Conservation (phyloP, 2,888 invertebrate genomes). For the Meloe dianella region DNA sequence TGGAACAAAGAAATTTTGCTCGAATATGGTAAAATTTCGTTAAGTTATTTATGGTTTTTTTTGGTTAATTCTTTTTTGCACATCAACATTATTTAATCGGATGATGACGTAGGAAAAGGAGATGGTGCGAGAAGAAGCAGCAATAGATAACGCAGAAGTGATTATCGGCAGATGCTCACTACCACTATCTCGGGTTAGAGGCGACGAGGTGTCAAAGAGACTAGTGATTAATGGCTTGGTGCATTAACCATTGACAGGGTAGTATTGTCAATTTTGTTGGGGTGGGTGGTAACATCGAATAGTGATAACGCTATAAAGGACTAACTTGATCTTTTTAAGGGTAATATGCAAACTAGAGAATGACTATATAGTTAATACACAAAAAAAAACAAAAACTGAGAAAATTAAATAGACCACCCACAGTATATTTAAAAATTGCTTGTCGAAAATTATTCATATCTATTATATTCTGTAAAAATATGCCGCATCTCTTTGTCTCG, state of each 20-base stretch:
- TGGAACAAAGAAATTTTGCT: neutral
- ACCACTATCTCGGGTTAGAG: slow-evolving; percentile 49
- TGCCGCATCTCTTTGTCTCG: neutral
- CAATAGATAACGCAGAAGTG: slow-evolving; percentile 54
- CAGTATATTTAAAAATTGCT: neutral
- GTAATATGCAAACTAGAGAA: neutral
- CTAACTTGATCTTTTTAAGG: neutral
- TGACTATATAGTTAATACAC: neutral
- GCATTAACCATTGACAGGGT: slow-evolving; percentile 58
- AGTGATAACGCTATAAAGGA: slow-evolving; percentile 1
- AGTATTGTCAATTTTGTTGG: slow-evolving; percentile 50
- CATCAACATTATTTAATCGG: slow-evolving; percentile 1
- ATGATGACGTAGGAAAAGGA: slow-evolving; percentile 7
- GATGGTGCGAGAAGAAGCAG: slow-evolving; percentile 7
- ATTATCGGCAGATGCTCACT: slow-evolving; percentile 56
- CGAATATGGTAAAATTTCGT: neutral
- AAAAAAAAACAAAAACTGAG: neutral
- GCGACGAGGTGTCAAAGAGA: slow-evolving; percentile 50
- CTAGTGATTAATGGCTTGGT: slow-evolving; percentile 57
- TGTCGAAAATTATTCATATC: neutral
- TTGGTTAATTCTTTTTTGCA: neutral
- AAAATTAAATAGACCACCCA: neutral
- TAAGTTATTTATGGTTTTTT: slow-evolving; percentile 1
- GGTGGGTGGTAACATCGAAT: neutral
- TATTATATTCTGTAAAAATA: neutral